These are phyloP conservation scores for Actinostola sp. DNA, from an alignment of 92 coral and sea anemone species.

Conservation along the genomic window DNA sequence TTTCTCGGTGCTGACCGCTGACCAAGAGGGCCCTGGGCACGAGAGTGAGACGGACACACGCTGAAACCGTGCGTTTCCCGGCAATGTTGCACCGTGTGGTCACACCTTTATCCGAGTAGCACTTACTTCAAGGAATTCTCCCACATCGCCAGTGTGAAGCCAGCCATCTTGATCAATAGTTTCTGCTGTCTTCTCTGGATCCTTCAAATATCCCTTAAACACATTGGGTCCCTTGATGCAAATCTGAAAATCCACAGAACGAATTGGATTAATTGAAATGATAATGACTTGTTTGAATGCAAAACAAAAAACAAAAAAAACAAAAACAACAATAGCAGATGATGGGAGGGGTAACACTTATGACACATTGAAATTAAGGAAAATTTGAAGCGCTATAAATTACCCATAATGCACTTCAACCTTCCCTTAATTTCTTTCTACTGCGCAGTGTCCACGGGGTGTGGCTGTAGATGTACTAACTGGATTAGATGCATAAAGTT, in stretches of 20 bases:
- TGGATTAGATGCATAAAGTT: no score
- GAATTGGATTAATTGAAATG: neutral
- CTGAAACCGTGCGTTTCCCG: neutral
- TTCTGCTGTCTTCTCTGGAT: constrained; percentile 91
- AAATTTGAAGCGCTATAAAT: no score
- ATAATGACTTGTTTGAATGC: neutral
- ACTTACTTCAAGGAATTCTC: constrained; percentile 84
- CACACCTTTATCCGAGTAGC: neutral
- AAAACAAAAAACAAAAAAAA: no score
- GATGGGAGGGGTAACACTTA: no score
- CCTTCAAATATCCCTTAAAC: constrained; percentile 74
- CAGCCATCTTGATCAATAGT: constrained; percentile 84
- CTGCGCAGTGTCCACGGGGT: no score
- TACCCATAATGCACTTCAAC: no score
- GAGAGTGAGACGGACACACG: neutral
- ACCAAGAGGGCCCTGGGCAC: no score
- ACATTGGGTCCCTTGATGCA: constrained; percentile 83
- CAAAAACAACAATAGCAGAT: no score
- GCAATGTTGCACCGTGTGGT: neutral
- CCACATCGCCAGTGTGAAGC: constrained; percentile 97
- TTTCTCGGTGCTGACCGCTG: no score
- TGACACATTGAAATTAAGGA: no score
- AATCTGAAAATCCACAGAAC: constrained; percentile 42
- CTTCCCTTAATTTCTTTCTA: no score
- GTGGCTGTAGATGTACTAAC: no score